Conservation (phyloP, 92 coral and sea anemone genomes). For the Actinostola sp. region DNA sequence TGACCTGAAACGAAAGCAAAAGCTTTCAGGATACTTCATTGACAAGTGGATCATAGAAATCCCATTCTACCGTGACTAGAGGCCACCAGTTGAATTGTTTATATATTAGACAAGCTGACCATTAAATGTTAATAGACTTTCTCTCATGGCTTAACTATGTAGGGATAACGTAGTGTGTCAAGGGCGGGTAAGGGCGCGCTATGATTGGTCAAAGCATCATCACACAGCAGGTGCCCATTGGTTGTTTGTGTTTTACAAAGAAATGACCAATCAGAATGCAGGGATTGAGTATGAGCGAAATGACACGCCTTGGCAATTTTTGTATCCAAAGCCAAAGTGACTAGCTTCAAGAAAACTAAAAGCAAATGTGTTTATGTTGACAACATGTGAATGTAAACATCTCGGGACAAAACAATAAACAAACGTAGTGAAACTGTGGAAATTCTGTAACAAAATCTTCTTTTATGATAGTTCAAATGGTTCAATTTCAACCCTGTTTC, state of each 20-base stretch:
- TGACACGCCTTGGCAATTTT: constrained; percentile 53
- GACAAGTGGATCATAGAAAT: constrained; percentile 64
- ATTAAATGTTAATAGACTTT: constrained; percentile 92
- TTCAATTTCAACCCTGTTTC: not conserved
- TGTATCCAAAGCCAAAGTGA: constrained; percentile 61
- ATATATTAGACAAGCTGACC: constrained; percentile 90
- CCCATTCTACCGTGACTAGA: constrained; percentile 87
- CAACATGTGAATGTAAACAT: constrained; percentile 9
- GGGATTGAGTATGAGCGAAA: constrained; percentile 52
- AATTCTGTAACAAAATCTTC: not conserved
- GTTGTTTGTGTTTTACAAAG: constrained; percentile 37
- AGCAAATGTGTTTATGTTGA: constrained; percentile 21
- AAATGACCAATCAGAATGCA: constrained; percentile 73
- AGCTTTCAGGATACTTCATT: constrained; percentile 78
- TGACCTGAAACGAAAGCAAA: constrained; percentile 87
- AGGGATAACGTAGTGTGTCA: constrained; percentile 96
- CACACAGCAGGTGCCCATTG: constrained; percentile 71
- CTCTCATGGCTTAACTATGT: constrained; percentile 95
- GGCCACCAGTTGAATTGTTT: constrained; percentile 93
- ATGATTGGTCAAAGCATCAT: constrained; percentile 68
- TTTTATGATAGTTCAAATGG: not conserved
- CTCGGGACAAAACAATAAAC: constrained; percentile 22
- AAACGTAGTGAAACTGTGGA: not conserved
- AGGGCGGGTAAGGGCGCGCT: constrained; percentile 61
- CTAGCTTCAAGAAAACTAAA: not conserved